These are phyloP conservation scores for Drosophila demipolita DNA, from an alignment of 2,888 invertebrate species.

Conservation along the genomic window DNA sequence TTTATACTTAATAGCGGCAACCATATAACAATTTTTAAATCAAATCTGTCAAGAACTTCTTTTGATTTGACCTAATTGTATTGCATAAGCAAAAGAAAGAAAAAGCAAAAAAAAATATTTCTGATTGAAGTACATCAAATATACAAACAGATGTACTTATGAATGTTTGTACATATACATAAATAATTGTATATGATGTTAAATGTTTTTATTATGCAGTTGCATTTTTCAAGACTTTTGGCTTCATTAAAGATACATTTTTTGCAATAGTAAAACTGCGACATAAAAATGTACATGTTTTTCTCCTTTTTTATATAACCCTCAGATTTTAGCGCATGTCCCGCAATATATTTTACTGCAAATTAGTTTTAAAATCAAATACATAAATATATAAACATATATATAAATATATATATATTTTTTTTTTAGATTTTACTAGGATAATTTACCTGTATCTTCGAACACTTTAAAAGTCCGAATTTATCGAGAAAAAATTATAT, in stretches of 20 bases:
- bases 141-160: slow-evolving; percentile 13
- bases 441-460: slow-evolving; percentile 73
- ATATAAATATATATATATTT: slow-evolving; percentile 34
- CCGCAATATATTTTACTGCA: slow-evolving; percentile 46
- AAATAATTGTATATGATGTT: slow-evolving; percentile 45
- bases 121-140: slow-evolving; percentile 25
- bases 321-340: slow-evolving; percentile 46
- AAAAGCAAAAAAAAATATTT: slow-evolving; percentile 14
- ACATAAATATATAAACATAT: slow-evolving; percentile 21
- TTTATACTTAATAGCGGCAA: slow-evolving; percentile 52
- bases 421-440: slow-evolving; percentile 72
- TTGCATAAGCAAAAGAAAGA: slow-evolving; percentile 28
- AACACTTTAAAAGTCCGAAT: slow-evolving; percentile 82
- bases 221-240: slow-evolving; percentile 72
- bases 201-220: slow-evolving; percentile 65
- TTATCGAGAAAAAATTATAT: slow-evolving; percentile 63
- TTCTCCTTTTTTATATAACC: slow-evolving; percentile 21
- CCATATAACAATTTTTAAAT: slow-evolving; percentile 42
- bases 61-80: slow-evolving; percentile 56
- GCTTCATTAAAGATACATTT: slow-evolving; percentile 45
- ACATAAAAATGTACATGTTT: slow-evolving; percentile 26
- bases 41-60: slow-evolving; percentile 48
- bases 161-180: slow-evolving; percentile 18
- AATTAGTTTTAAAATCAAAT: slow-evolving; percentile 40
- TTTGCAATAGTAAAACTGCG: slow-evolving; percentile 25